Evolutionary conservation across 2,888 invertebrate species (phyloP).

Genomic region (Disparrhopalites patrizii): DNA sequence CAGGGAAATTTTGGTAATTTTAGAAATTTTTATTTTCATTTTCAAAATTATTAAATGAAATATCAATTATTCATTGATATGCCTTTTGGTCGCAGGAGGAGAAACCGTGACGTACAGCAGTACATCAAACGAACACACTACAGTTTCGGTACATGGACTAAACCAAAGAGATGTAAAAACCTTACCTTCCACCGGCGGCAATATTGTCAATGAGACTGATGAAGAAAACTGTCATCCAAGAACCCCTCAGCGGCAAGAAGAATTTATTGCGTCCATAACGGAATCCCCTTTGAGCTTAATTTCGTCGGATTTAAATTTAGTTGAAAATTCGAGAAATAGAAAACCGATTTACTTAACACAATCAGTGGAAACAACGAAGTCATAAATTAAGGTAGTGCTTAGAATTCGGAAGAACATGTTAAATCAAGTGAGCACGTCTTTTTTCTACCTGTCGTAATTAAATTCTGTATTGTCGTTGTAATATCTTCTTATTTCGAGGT

Average conservation of each 20-base stretch:
- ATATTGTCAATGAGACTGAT: slow-evolving; percentile 19
- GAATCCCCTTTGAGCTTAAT: slow-evolving; percentile 47
- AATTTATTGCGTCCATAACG: slow-evolving; percentile 1
- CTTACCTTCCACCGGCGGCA: slow-evolving; percentile 16
- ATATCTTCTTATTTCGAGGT: no score
- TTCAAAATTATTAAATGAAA: no score
- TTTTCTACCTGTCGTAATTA: no score
- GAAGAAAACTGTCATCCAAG: slow-evolving; percentile 42
- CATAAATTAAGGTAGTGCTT: no score
- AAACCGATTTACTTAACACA: slow-evolving; percentile 48
- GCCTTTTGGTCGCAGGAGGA: no score
- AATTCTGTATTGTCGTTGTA: no score
- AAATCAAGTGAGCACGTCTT: no score
- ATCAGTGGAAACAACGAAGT: slow-evolving; percentile 23
- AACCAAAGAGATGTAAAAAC: not conserved
- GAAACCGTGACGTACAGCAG: not conserved
- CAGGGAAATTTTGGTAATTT: slow-evolving; percentile 11
- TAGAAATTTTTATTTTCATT: no score
- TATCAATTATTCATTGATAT: no score
- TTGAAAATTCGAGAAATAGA: slow-evolving; percentile 45
- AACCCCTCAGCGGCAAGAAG: slow-evolving; percentile 10
- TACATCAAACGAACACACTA: not conserved
- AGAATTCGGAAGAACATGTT: no score
- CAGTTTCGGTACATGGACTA: slow-evolving; percentile 3
- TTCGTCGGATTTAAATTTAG: slow-evolving; percentile 43